Evolutionary conservation across 2,888 invertebrate species (phyloP).

Genomic region (Argyresthia goedartella): DNA sequence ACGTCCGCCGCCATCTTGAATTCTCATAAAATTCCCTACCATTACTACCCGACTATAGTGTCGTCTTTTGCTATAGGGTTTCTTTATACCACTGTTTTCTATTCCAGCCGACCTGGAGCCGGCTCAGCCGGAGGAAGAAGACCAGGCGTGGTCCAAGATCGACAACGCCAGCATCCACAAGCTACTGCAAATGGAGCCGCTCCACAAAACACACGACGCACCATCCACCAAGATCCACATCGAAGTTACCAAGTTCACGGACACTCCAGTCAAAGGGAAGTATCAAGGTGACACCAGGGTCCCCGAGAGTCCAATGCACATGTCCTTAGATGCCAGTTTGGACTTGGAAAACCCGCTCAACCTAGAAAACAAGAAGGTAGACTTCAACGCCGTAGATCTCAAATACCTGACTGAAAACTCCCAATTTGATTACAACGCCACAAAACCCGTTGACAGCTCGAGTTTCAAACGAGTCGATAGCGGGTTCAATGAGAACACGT

Average conservation of each 20-base stretch:
- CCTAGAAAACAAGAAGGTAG: slow-evolving; percentile 55
- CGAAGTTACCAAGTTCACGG: slow-evolving; percentile 29
- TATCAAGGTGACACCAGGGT: slow-evolving; percentile 39
- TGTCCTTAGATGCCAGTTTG: slow-evolving; percentile 57
- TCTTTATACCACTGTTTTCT: no score
- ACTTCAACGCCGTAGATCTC: slow-evolving; percentile 60
- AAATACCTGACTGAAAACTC: slow-evolving; percentile 57
- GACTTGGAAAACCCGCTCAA: slow-evolving; percentile 43
- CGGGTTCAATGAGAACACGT: slow-evolving; percentile 58
- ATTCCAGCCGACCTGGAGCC: slow-evolving; percentile 41
- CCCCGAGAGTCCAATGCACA: slow-evolving; percentile 34
- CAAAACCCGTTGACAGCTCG: slow-evolving; percentile 35
- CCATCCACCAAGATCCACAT: slow-evolving; percentile 31
- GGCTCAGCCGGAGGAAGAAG: slow-evolving; percentile 19
- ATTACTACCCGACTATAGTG: no score
- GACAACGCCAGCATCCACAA: slow-evolving; percentile 37
- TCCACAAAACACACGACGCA: slow-evolving; percentile 21
- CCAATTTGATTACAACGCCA: slow-evolving; percentile 33
- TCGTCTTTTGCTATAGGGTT: no score
- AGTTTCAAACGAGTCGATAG: slow-evolving; percentile 56
- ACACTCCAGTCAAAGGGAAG: slow-evolving; percentile 50
- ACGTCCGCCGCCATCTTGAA: no score
- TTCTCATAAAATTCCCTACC: no score
- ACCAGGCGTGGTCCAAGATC: slow-evolving; percentile 35
- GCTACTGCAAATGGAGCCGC: slow-evolving; percentile 31